Evolutionary conservation across 1,140 invertebrate species (phyloP).

Genomic region (Euwallacea fornicatus): DNA sequence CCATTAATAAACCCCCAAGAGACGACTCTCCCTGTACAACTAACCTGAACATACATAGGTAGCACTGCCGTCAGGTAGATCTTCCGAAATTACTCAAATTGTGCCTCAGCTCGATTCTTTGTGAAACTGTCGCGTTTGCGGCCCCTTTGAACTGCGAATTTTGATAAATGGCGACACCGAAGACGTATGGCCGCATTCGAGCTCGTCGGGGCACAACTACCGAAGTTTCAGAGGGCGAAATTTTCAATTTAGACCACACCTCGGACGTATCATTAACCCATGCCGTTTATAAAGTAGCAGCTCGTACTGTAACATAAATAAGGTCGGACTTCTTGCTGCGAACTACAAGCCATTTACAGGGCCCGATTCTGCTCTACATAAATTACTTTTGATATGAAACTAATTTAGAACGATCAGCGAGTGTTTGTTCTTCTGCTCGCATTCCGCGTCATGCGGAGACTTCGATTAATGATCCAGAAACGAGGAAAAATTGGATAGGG

Average conservation of each 20-base stretch:
- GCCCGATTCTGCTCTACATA: constrained; percentile 25
- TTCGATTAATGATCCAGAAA: constrained; percentile 15
- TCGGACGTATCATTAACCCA: neutral
- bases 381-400: constrained; percentile 30
- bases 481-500: too few relatives aligned
- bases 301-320: constrained; percentile 28
- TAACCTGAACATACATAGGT: constrained; percentile 6
- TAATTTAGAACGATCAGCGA: constrained; percentile 32
- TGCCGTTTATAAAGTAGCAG: constrained; percentile 25
- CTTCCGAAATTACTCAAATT: constrained; percentile 8
- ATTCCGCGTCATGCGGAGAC: constrained; percentile 12
- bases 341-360: constrained; percentile 30
- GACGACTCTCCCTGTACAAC: too few relatives aligned
- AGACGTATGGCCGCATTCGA: too few relatives aligned
- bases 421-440: constrained; percentile 26
- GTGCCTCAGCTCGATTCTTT: constrained; percentile 3
- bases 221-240: neutral
- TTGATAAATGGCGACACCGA: neutral
- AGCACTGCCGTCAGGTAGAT: constrained; percentile 13
- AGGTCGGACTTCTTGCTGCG: constrained; percentile 24
- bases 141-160: constrained; percentile 5
- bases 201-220: neutral
- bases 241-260: neutral
- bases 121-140: constrained; percentile 17
- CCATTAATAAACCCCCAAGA: too few relatives aligned